phyloP scores from a whole-genome alignment of 2,113 vertebrate genomes.

The Kryptolebias marmoratus region DNA sequence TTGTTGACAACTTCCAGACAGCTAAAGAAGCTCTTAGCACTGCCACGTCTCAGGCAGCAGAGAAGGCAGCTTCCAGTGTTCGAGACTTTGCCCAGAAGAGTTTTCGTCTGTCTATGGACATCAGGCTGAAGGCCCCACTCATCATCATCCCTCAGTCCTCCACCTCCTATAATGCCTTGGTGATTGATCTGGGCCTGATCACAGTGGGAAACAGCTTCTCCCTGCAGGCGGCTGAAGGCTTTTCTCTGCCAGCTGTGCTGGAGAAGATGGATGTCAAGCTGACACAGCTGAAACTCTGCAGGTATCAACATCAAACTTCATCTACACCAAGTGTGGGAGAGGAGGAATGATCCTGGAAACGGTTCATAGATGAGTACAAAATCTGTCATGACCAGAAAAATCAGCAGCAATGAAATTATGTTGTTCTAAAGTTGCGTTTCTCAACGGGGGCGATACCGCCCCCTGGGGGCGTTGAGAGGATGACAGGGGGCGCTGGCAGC shows the following conservation, averaged over 20 bases:
- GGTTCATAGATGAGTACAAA: no score
- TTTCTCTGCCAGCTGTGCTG: conserved; percentile 84
- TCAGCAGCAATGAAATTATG: no score
- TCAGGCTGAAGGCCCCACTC: conserved; percentile 93
- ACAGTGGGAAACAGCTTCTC: conserved; percentile 88
- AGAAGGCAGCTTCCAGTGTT: conserved; percentile 91
- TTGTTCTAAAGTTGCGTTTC: no score
- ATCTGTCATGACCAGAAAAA: no score
- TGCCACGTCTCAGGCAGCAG: conserved; percentile 92
- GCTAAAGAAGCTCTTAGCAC: conserved; percentile 89
- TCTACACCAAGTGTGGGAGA: neutral
- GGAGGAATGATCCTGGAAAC: neutral
- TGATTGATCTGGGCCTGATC: conserved; percentile 94
- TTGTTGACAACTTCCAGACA: conserved; percentile 91
- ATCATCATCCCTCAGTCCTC: conserved; percentile 93
- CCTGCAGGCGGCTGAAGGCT: conserved; percentile 77
- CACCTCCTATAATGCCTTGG: conserved; percentile 83
- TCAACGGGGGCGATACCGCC: no score
- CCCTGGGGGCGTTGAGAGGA: no score
- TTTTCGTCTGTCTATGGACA: conserved; percentile 87
- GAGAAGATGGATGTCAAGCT: conserved; percentile 91
- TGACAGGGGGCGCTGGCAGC: no score
- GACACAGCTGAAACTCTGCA: conserved; percentile 89
- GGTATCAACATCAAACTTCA: conserved; percentile 75
- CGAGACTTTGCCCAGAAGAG: conserved; percentile 92